Base-by-base conservation (phyloP, 2,113 vertebrate genomes). In the Anthoscopus minutus region DNA sequence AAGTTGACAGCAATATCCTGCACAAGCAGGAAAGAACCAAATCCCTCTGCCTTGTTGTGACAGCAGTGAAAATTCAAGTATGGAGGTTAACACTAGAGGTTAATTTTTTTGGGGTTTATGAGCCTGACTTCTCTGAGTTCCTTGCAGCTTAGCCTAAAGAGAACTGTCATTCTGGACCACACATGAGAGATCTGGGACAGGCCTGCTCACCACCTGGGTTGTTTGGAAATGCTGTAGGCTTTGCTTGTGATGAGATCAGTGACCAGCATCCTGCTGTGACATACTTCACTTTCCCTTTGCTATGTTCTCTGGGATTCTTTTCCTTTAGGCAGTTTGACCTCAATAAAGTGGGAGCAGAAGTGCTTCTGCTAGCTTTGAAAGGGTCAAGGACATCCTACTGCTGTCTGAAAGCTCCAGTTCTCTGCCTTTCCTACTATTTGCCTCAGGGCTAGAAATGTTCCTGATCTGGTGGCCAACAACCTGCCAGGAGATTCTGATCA, bases 381-480 rank as follows among this genome's bases (percentile, higher is more conserved):
- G 61, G n/a, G 25, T 56, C 35, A 70, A 28, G 25, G 61, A 35
- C 33, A 24, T 57, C 45, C 15, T 44, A 5, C 28, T 4, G 5
- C 16, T 53, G 6, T 58, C 42, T 51, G 56, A 73, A 74, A 42
- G 19, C 73, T 85, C 8, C 7, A 21, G 2, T 18, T 42, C 18
- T 61, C 20, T 50, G 9, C 50, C 44, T 81, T 24, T 88, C 19
- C 22, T 87, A 40, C 9, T 22, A 40, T 47, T 87, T 73, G 31
- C 44, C 15, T 78, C 21, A 48, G 56, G 48, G 9, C 21, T 78
- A 17, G 30, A 72, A 70, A 23, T 19, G n/a, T 38, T 73, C 60
- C n/a, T 87, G 40, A 51, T 67, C 13, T 69, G 58, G 23, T 58
- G 37, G n/a, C 33, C 48, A 60, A 0, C 0, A 1, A 31, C 19